These are phyloP conservation scores for Spodoptera littoralis DNA, from an alignment of 2,888 invertebrate genomes.

Conservation along the genomic window DNA sequence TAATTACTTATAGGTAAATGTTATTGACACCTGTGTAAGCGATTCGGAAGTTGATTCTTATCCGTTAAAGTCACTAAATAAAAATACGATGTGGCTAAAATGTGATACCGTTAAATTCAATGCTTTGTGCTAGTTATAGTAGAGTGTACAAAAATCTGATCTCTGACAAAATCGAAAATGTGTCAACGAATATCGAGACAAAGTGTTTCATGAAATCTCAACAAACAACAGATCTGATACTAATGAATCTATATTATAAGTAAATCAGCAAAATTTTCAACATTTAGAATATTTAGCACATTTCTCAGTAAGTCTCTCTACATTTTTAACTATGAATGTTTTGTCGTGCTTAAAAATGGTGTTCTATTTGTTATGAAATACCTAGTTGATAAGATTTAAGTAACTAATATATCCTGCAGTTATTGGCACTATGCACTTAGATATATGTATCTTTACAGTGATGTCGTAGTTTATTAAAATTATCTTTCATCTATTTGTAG, in stretches of 20 bases:
- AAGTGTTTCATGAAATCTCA: conserved; percentile 77
- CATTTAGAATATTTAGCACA: conserved; percentile 89
- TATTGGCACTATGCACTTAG: conserved; percentile 87
- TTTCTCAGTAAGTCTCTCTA: conserved; percentile 90
- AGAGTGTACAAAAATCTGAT: conserved; percentile 77
- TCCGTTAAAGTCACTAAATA: conserved; percentile 71
- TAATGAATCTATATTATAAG: conserved; percentile 77
- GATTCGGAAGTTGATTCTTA: conserved; percentile 75
- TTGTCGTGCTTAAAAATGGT: conserved; percentile 90
- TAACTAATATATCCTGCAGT: conserved; percentile 86
- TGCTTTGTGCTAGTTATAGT: conserved; percentile 83
- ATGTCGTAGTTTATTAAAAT: conserved; percentile 64
- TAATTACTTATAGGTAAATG: conserved; percentile 80
- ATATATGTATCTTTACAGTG: conserved; percentile 60
- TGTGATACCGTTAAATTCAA: conserved; percentile 84
- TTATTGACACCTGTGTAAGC: conserved; percentile 78
- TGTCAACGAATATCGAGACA: conserved; percentile 82
- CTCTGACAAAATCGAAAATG: conserved; percentile 84
- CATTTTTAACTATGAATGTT: conserved; percentile 90
- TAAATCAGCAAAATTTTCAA: conserved; percentile 80
- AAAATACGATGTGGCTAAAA: conserved; percentile 77
- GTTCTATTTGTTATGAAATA: conserved; percentile 90
- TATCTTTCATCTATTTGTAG: conserved; percentile 65
- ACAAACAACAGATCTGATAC: conserved; percentile 82
- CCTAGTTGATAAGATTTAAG: conserved; percentile 87